Base-by-base conservation (phyloP, 2,113 vertebrate genomes). In the Epinephelus fuscoguttatus region DNA sequence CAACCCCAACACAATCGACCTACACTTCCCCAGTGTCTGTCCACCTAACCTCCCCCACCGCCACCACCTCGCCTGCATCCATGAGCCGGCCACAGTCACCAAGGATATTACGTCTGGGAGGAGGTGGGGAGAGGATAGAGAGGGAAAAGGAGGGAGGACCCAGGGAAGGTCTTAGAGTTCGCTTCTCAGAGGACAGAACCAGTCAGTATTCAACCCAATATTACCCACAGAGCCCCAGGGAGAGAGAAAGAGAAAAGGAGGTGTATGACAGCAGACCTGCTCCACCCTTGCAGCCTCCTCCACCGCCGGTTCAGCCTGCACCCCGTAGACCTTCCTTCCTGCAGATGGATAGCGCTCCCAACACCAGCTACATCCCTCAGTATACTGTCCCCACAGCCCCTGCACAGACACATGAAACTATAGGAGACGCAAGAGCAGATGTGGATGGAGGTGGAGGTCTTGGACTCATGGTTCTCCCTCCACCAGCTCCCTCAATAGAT, bases 401-500 rank as follows among this genome's bases (percentile, higher is more conserved):
- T 52, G 52, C 80, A 64, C 90, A 90, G 49, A 80, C 85, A 56
- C 89, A 86, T 64, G 88, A 86, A 23, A 75, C 49, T 14, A 57
- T 75, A 37, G 87, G 60, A 42, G 83, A 93, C 30, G 67, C 76
- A 53, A 77, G 82, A 81, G 81, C 59, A 12, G 88, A 80, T 4
- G 49, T 53, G 0, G 30, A 4, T 30, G 30, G 30, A 37, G 81
- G 83, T n/a, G 85, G 86, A 70, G 95, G 95, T 80, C 93, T 96
- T 0, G 96, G 96, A 5, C 91, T 97, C 57, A 95, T 98, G 86
- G 95, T 97, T 30, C 91, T 98, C 70, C 97, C 97, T 30, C 97
- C 97, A 3, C 97, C 97, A 0, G 96, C 97, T 50, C 97, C 96
- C 1, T 98, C 97, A 33, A 95, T 98, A 81, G 97, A 98, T 14